Evolutionary conservation across 92 coral and sea anemone species (phyloP).

Genomic region (Actinernus sp.): DNA sequence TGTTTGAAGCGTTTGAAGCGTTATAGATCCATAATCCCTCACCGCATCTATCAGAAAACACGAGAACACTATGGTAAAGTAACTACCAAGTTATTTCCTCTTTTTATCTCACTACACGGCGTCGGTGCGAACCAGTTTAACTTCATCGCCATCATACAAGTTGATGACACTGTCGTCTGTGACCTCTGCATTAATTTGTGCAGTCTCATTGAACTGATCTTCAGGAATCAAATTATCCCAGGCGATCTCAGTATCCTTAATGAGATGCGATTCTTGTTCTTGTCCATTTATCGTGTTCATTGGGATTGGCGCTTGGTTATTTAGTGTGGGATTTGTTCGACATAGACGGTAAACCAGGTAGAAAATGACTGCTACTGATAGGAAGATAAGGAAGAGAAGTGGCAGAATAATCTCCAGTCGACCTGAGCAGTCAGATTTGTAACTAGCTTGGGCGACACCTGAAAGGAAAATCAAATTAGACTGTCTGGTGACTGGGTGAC

Average conservation of each 20-base stretch:
- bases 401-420: conserved; percentile 27
- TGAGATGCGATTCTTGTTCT: neutral
- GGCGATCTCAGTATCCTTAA: conserved; percentile 33
- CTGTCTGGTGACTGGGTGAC: too few species aligned
- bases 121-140: neutral
- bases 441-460: neutral
- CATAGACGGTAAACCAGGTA: conserved; percentile 5
- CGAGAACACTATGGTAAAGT: too few species aligned
- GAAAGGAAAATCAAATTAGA: too few species aligned
- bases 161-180: neutral
- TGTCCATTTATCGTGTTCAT: neutral
- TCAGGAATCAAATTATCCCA: conserved; percentile 40
- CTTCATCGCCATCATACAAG: conserved; percentile 6
- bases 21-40: too few species aligned
- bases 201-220: neutral
- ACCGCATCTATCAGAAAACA: too few species aligned
- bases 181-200: conserved; percentile 14
- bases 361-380: conserved; percentile 28
- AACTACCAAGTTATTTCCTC: too few species aligned
- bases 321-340: neutral
- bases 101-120: too few species aligned
- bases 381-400: conserved; percentile 5
- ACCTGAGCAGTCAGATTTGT: neutral
- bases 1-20: too few species aligned
- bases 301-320: conserved; percentile 6